Base-by-base conservation (phyloP, 2,888 invertebrate species). In the Synergus umbraculus region DNA sequence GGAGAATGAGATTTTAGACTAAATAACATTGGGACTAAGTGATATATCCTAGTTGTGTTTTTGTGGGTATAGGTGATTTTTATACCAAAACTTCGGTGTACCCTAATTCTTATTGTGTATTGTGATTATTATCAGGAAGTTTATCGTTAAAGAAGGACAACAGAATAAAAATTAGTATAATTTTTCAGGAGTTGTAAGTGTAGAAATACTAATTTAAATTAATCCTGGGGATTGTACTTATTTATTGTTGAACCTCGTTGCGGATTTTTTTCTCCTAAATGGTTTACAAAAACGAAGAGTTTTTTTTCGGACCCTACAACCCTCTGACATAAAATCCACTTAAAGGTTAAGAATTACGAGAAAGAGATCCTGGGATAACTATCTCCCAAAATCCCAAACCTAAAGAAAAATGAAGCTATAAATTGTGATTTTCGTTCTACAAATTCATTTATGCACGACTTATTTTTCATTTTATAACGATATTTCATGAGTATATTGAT, bases 331-430 rank as follows among this genome's bases (percentile, higher is more conserved):
- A 49, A 73, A 73, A 73, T 73, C 73, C 73, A 37, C 73, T 73
- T 73, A 73, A 15, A 73, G n/a, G 37, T 73, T 73, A 54, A 54
- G 73, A 73, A 54, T 73, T 73, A 54, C 73, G 54, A 54, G 54
- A 41, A 73, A 73, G 54, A 73, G 54, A 73, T 73, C n/a, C 73
- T 15, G 49, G 41, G 37, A 54, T 54, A 37, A n/a, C 37, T 29
- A 41, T 73, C n/a, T 8, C 37, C 5, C 44, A 2, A 67, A 67
- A 7, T 43, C 22, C 4, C 37, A 37, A 15, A 37, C 9, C 22
- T 8, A 49, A 41, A 54, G 37, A 41, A 54, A 54, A 54, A 54
- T 73, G 37, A 73, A 37, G n/a, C n/a, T 13, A 15, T 73, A 54
- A 41, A 54, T 73, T 54, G 15, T 29, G 29, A 63, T 63, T 29